Percentiles rank a stretch among this genome's conserved stretches.
Evolutionary conservation across 2,888 invertebrate genomes (phyloP).

Genomic region (Chymomyza procnemis): DNA sequence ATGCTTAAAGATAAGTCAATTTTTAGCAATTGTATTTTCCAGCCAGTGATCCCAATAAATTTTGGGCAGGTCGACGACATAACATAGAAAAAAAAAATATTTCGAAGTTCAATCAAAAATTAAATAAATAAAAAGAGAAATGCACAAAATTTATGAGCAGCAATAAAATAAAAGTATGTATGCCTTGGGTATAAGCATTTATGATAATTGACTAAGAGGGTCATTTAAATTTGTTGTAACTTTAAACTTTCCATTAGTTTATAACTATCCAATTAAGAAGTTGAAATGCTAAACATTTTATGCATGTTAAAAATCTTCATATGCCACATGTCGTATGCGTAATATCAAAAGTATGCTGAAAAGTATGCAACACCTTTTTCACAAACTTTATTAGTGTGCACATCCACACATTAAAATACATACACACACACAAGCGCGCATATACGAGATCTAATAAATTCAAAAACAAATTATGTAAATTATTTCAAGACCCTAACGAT

Average conservation of each 20-base stretch:
- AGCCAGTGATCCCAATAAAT: no score
- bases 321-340: neutral
- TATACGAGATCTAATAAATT: slow-evolving; percentile 33
- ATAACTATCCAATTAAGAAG: neutral
- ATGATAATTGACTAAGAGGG: neutral
- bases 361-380: neutral
- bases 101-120: no score
- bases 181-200: neutral
- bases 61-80: no score
- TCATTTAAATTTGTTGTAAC: neutral
- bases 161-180: no score
- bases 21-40: no score
- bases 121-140: no score
- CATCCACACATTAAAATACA: no score
- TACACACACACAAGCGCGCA: neutral
- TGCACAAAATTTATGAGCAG: no score
- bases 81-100: no score
- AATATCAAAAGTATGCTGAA: neutral
- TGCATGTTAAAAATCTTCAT: neutral
- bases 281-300: neutral
- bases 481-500: slow-evolving; percentile 55
- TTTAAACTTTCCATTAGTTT: neutral
- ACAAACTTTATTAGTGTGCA: neutral
- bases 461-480: slow-evolving; percentile 53
- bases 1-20: no score